Percentiles rank a stretch among this genome's conserved stretches.
Conservation (phyloP, 2,888 invertebrate genomes). For the Pristionchus japonicus region DNA sequence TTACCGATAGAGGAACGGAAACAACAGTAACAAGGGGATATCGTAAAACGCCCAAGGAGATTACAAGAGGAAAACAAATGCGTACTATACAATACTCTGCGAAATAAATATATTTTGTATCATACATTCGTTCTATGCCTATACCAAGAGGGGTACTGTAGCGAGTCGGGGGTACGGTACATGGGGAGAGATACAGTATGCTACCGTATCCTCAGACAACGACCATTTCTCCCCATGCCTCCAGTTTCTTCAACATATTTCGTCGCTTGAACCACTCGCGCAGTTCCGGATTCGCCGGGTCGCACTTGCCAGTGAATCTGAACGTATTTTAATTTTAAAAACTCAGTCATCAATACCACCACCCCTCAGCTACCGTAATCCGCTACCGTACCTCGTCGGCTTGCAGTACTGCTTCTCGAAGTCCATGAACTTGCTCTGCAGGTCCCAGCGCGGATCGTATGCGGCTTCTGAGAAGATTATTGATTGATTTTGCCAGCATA, state of each 20-base stretch:
- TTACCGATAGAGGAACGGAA: neutral
- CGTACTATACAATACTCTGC: slow-evolving; percentile 12
- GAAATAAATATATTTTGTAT: neutral
- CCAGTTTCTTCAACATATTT: slow-evolving; percentile 63
- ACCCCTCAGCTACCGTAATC: neutral
- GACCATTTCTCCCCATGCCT: slow-evolving; percentile 69
- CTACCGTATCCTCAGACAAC: slow-evolving; percentile 55
- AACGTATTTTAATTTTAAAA: too few species aligned
- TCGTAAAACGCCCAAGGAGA: neutral
- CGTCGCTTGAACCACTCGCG: slow-evolving; percentile 65
- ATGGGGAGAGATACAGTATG: neutral
- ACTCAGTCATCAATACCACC: neutral
- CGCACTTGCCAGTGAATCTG: slow-evolving; percentile 70
- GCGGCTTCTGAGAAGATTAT: slow-evolving; percentile 26
- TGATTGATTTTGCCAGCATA: neutral
- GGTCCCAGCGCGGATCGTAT: slow-evolving; percentile 69
- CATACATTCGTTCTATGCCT: neutral
- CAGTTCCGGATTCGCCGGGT: slow-evolving; percentile 69
- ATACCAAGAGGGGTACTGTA: neutral
- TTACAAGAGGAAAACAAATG: neutral
- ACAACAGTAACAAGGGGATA: neutral
- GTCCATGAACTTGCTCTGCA: slow-evolving; percentile 67
- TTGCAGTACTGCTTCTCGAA: slow-evolving; percentile 70
- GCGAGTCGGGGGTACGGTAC: neutral
- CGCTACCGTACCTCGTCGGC: slow-evolving; percentile 59